phyloP scores from a whole-genome alignment of 2,797 vertebrate species.

The Amphiprion clarkii region DNA sequence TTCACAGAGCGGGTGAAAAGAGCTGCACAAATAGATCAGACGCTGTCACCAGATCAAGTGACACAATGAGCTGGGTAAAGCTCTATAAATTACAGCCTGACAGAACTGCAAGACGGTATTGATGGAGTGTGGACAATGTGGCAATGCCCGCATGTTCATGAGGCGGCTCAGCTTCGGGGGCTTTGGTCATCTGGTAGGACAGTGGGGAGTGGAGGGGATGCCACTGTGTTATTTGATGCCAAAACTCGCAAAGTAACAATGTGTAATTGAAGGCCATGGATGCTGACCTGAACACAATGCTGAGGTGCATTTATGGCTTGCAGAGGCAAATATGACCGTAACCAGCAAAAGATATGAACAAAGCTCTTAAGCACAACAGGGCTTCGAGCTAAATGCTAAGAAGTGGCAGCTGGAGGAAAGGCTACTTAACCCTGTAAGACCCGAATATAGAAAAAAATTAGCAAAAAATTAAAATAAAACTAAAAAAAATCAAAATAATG shows the following conservation, averaged over 20 bases:
- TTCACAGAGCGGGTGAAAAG: constrained; percentile 65
- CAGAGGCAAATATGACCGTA: background rate
- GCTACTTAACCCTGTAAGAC: background rate
- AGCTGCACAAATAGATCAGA: constrained; percentile 71
- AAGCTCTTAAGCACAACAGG: background rate
- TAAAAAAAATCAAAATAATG: no score
- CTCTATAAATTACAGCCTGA: constrained; percentile 67
- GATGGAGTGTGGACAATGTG: constrained; percentile 65
- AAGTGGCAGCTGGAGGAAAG: background rate
- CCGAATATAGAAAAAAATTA: no score
- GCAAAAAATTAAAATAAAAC: background rate
- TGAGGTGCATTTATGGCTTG: background rate
- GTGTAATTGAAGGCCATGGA: constrained; percentile 33
- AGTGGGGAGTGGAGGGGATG: constrained; percentile 26
- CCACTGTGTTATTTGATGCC: constrained; percentile 40
- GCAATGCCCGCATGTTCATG: constrained; percentile 28
- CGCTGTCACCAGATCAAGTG: constrained; percentile 72
- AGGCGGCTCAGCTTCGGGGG: constrained; percentile 30
- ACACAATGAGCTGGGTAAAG: constrained; percentile 64
- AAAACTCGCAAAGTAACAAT: constrained; percentile 54
- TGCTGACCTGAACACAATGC: constrained; percentile 50
- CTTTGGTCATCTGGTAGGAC: constrained; percentile 70
- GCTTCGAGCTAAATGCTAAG: background rate
- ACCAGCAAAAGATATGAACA: background rate
- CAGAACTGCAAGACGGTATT: constrained; percentile 53